phyloP scores from a whole-genome alignment of 2,113 vertebrate genomes.

The Rynchops niger region DNA sequence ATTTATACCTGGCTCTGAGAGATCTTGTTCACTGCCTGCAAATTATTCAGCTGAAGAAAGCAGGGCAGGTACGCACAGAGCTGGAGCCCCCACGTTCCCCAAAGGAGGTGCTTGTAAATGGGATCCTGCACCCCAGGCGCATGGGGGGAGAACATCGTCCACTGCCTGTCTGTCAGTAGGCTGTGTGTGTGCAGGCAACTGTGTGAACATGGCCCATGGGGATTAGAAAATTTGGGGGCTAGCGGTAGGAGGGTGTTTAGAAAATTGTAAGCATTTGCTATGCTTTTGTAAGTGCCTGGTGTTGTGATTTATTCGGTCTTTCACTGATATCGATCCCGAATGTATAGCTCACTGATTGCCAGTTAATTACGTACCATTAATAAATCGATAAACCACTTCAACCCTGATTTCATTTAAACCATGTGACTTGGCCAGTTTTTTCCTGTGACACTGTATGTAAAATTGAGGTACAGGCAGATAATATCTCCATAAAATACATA shows the following conservation, averaged over 20 bases:
- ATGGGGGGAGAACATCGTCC: neutral
- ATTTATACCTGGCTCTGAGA: neutral
- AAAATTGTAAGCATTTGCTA: neutral
- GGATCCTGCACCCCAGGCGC: no score
- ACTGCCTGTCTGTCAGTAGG: neutral
- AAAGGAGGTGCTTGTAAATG: neutral
- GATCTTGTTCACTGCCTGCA: neutral
- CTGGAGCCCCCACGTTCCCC: neutral
- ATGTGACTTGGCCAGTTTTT: neutral
- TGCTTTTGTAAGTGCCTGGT: neutral
- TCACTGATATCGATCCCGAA: neutral
- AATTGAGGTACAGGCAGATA: neutral
- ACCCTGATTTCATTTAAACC: neutral
- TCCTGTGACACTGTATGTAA: neutral
- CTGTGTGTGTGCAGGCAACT: neutral
- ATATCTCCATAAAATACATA: neutral
- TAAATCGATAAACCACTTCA: slow-evolving; percentile 35
- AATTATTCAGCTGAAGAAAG: neutral
- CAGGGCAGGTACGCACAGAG: neutral
- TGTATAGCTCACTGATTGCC: neutral
- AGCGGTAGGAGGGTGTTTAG: neutral
- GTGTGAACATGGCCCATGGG: accelerated
- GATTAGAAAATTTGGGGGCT: neutral
- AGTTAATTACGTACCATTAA: neutral
- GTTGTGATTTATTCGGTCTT: neutral